Base-by-base conservation (phyloP, 2,113 vertebrate genomes). In the Amphilophus citrinellus region DNA sequence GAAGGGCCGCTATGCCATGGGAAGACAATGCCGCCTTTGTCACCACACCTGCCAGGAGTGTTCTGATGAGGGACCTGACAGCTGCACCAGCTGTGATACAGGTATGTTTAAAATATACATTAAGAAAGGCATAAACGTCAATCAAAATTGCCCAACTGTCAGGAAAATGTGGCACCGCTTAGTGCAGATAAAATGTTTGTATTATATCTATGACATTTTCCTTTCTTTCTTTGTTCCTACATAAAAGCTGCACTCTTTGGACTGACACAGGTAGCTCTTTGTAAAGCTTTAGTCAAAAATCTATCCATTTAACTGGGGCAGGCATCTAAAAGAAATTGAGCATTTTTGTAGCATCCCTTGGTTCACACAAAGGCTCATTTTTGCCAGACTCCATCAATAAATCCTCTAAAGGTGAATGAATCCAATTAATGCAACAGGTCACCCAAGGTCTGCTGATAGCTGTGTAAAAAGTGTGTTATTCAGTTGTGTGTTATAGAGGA, bases 21-120 rank as follows among this genome's bases (percentile, higher is more conserved):
- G 94, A 37, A 86, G 92, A 17, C 96, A 96, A 35, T 99, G 98
- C 79, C 94, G 94, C 62, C 91, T 86, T 3, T 99, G 98, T 93
- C 97, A 99, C 88, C 95, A 97, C 83, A 98, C 96, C 80, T 99
- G 98, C 92, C 89, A 92, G 0, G 93, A 95, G n/a, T 99, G 98
- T 89, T 93, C 61, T 30, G 97, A 97, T 63, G 96, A 94, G 15
- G 97, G 97, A 24, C 96, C 97, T 37, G 94, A 95, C 86, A 96
- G 95, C 91, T 99, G 98, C 61, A 98, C 94, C 18, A 63, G 95
- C 75, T 99, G 98, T 88, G 94, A 96, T 83, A 95, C 39, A 96
- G 98, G 98, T 99, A 93, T 93, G 5, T 13, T 61, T 6, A 63
- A 32, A 10, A 58, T 39, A 58, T 57, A 13, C 47, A 62, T 50